Evolutionary conservation across 2,888 invertebrate species (phyloP).

Genomic region (Drosophila borealis): DNA sequence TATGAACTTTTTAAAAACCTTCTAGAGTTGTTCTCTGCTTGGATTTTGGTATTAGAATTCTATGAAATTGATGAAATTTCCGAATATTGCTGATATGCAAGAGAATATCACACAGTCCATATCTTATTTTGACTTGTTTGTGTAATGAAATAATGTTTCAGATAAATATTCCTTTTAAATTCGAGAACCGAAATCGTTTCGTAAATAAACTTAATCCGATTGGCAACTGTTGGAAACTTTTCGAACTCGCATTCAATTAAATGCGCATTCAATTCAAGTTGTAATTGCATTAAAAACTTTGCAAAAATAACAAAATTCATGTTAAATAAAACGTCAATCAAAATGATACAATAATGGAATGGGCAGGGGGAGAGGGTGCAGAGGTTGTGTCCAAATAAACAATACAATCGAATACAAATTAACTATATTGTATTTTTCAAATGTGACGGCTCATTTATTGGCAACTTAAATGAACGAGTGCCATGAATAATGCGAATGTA

Average conservation of each 20-base stretch:
- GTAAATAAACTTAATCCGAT: slow-evolving; percentile 8
- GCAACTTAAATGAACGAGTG: not conserved
- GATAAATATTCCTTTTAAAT: too few relatives aligned
- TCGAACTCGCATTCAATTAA: slow-evolving; percentile 29
- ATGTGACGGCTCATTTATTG: slow-evolving; percentile 43
- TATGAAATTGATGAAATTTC: too few relatives aligned
- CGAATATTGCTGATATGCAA: too few relatives aligned
- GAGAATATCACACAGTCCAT: too few relatives aligned
- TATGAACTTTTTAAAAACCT: too few relatives aligned
- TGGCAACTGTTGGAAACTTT: slow-evolving; percentile 11
- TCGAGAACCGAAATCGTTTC: not conserved
- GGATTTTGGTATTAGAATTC: too few relatives aligned
- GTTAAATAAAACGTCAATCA: slow-evolving; percentile 40
- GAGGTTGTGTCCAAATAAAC: slow-evolving; percentile 12
- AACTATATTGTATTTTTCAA: slow-evolving; percentile 38
- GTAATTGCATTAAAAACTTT: slow-evolving; percentile 37
- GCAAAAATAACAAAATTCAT: slow-evolving; percentile 3
- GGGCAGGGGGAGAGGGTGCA: not conserved
- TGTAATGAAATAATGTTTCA: too few relatives aligned
- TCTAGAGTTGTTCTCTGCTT: too few relatives aligned
- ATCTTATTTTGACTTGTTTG: too few relatives aligned
- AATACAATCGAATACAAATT: slow-evolving; percentile 45
- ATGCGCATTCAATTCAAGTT: slow-evolving; percentile 19
- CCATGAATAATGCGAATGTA: slow-evolving; percentile 38
- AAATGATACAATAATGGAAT: slow-evolving; percentile 1